Conservation (phyloP, 1,140 invertebrate species). For the Gonatopus flavifemur region DNA sequence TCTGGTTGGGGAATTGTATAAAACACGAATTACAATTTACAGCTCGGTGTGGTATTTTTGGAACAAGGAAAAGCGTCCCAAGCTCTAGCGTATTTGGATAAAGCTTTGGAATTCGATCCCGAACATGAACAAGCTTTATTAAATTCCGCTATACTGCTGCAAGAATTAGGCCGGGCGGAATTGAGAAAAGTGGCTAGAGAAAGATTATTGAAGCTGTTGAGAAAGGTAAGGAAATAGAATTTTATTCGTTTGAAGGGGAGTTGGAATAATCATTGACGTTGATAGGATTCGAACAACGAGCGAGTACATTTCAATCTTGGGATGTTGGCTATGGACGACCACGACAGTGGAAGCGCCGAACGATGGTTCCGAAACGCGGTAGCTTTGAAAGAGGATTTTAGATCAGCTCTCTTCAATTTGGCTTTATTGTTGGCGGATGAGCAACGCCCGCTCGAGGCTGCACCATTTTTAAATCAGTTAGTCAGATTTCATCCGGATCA, state of each 20-base stretch:
- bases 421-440: constrained; percentile 88
- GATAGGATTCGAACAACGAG: constrained; percentile 74
- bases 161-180: constrained; percentile 81
- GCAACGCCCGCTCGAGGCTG: constrained; percentile 85
- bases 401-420: constrained; percentile 92
- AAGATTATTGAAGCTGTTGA: constrained; percentile 77
- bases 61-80: constrained; percentile 90
- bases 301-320: constrained; percentile 92
- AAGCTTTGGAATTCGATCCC: constrained; percentile 89
- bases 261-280: background rate
- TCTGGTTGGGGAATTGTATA: too few species aligned
- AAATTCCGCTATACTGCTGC: constrained; percentile 93
- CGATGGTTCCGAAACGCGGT: constrained; percentile 86
- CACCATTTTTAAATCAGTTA: constrained; percentile 89
- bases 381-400: constrained; percentile 81
- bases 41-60: constrained; percentile 91
- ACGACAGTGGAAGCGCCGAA: constrained; percentile 83
- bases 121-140: constrained; percentile 93
- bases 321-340: constrained; percentile 95
- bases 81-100: constrained; percentile 89
- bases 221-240: constrained; percentile 62
- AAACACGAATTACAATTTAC: constrained; percentile 39
- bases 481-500: constrained; percentile 92
- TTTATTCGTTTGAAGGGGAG: too few species aligned
- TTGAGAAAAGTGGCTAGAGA: constrained; percentile 76